A percentile compares a stretch with the other conserved stretches of the same genome.
Conservation (phyloP, 2,797 vertebrate genomes). For the Trachurus trachurus region DNA sequence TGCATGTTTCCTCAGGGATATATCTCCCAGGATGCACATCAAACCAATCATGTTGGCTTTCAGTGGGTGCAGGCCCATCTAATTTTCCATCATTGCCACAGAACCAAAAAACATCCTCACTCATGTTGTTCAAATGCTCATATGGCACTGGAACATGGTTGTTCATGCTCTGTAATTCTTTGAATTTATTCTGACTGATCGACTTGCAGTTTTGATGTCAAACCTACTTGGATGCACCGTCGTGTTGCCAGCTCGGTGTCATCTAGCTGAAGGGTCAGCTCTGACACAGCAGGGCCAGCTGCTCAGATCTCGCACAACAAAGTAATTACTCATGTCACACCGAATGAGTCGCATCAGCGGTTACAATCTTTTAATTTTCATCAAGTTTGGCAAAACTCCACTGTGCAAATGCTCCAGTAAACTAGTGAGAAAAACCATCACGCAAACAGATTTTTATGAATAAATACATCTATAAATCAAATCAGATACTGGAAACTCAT, state of each 20-base stretch:
- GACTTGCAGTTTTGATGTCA: constrained; percentile 53
- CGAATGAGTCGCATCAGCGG: constrained; percentile 61
- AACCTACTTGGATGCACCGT: constrained; percentile 57
- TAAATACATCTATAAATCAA: constrained; percentile 8
- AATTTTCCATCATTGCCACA: constrained; percentile 13
- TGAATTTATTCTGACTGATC: constrained; percentile 56
- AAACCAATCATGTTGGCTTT: constrained; percentile 36
- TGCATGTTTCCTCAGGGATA: constrained; percentile 30
- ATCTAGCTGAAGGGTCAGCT: constrained; percentile 69
- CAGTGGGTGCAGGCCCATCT: constrained; percentile 34
- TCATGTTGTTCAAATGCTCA: constrained; percentile 29
- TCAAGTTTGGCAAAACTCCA: constrained; percentile 46
- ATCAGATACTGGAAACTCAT: constrained; percentile 15
- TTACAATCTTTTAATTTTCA: constrained; percentile 61
- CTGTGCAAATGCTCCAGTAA: constrained; percentile 16
- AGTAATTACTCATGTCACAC: constrained; percentile 70
- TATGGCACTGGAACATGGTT: constrained; percentile 19
- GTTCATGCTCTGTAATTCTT: constrained; percentile 29
- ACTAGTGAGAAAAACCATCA: neutral
- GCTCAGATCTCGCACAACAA: constrained; percentile 65
- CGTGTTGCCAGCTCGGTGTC: constrained; percentile 62
- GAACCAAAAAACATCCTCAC: constrained; percentile 16
- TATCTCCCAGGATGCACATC: constrained; percentile 29
- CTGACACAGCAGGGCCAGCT: constrained; percentile 62
- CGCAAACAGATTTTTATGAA: constrained; percentile 23